These are phyloP conservation scores for Chironomus riparius DNA, from an alignment of 2,888 invertebrate genomes.

Conservation along the genomic window DNA sequence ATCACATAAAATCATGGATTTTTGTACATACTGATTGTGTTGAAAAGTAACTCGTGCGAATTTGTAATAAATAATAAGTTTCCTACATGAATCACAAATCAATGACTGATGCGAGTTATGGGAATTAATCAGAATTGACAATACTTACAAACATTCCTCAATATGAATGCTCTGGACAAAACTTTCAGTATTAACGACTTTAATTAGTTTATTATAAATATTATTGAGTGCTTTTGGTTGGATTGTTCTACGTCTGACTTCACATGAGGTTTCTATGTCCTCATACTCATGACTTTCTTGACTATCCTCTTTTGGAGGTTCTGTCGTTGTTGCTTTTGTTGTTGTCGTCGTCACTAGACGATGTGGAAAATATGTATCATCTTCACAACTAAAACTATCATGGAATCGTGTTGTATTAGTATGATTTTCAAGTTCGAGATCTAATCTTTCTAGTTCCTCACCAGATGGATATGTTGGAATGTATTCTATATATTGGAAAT, in stretches of 20 bases:
- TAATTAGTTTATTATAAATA: slow-evolving; percentile 19
- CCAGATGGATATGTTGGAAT: background rate
- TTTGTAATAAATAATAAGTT: too few relatives aligned
- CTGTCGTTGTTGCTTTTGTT: background rate
- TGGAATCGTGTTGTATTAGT: background rate
- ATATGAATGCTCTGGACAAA: slow-evolving; percentile 5
- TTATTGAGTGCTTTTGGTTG: slow-evolving; percentile 15
- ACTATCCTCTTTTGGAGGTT: background rate
- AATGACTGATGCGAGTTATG: too few relatives aligned
- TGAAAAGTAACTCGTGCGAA: too few relatives aligned
- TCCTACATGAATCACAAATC: too few relatives aligned
- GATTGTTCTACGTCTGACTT: slow-evolving; percentile 1
- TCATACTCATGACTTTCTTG: slow-evolving; percentile 10
- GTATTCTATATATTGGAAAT: slow-evolving; percentile 1
- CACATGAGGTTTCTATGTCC: slow-evolving; percentile 10
- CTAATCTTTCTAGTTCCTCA: background rate
- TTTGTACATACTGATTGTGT: too few relatives aligned
- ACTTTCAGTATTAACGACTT: slow-evolving; percentile 6
- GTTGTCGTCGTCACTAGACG: background rate
- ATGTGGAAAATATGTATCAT: background rate
- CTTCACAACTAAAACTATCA: background rate
- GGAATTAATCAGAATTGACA: too few relatives aligned
- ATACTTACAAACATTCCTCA: slow-evolving; percentile 18
- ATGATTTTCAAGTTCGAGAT: background rate
- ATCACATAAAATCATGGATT: too few relatives aligned